Base-by-base conservation (phyloP, 2,797 vertebrate genomes). In the Percopsis omiscomaycus region DNA sequence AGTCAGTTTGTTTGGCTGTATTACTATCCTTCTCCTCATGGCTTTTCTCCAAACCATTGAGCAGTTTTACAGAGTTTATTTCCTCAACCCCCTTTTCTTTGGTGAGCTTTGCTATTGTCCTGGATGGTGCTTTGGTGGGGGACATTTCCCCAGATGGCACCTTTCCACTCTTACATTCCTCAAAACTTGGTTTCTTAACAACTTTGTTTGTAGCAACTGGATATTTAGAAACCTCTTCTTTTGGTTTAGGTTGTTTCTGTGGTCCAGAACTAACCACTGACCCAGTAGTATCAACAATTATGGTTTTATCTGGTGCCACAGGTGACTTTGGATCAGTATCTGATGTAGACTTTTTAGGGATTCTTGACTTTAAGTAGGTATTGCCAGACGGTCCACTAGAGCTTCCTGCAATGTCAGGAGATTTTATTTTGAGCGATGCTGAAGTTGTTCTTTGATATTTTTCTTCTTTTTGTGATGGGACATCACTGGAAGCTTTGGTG, bases 341-440 rank as follows among this genome's bases (percentile, higher is more conserved):
- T 32, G 80, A 84, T n/a, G 72, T 12, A 5, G 79, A 62, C 77
- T 86, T 89, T 81, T 91, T 91, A 6, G 89, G 90, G 69, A 92
- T 89, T 86, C 88, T 92, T 46, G 89, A 88, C 79, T 86, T 92
- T 53, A 73, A 64, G 48, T 67, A 51, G 2, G 55, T 55, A 52
- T 42, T 55, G 42, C 52, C 64, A 2, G 68, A 53, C 9, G 74
- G 53, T 75, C 73, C 29, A 0, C 57, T 44, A 11, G 52, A 30
- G 70, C 75, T 83, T 32, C 64, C 54, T 9, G 55, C 27, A 63
- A 14, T 48, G 10, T 64, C 57, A 63, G 80, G 84, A 48, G 91
- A 84, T 70, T 87, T 92, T 51, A 70, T 57, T 29, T 74, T 68
- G 30, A 84, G 79, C 32, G 80, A 77, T 60, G 45, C 12, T 30